Base-by-base conservation (phyloP, 1,140 invertebrate species). In the Danaus melanippus region DNA sequence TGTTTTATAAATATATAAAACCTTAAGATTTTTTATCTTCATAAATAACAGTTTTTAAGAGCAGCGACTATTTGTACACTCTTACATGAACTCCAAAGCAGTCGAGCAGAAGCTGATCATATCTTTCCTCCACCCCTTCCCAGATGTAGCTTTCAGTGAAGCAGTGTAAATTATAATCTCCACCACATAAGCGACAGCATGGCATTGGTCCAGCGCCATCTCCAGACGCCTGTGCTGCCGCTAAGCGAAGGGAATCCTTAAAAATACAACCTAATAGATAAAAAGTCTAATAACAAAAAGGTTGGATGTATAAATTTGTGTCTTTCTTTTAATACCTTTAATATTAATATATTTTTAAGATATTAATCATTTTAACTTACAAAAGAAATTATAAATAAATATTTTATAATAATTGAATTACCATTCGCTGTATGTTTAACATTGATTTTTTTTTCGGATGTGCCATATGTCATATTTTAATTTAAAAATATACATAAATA, bases 31-130 rank as follows among this genome's bases (percentile, higher is more conserved):
- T 3, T 32, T 32, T 32, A 32, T 32, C 21, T 32, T 32, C 7
- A 32, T 32, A 32, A 32, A 32, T 32, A 32, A 5, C 21, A 5
- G 21, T 32, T 32, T 8, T 32, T 2, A 7, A 7, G 21, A 32
- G 21, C 21, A 32, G 6, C 7, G 6, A 32, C 2, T 32, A 32
- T 32, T 32, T 32, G 21, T 32, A 15, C 8, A 44, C n/a, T 45
- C 51, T 39, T 46, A 74, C 76, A 60, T 56, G 64, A 12, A 79
- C 56, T 0, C 68, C 71, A 60, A 80, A 80, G 50, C 71, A 71
- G 17, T 77, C 69, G 21, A 58, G 66, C 12, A 80, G 50, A 9
- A 76, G 56, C 9, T 65, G 63, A 44, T 78, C 71, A 45, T 78
- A 78, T 60, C 68, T 57, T 45, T 70, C 64, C 42, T 78, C 71